Evolutionary conservation across 2,113 vertebrate genomes (phyloP).

Genomic region (Numenius arquata): DNA sequence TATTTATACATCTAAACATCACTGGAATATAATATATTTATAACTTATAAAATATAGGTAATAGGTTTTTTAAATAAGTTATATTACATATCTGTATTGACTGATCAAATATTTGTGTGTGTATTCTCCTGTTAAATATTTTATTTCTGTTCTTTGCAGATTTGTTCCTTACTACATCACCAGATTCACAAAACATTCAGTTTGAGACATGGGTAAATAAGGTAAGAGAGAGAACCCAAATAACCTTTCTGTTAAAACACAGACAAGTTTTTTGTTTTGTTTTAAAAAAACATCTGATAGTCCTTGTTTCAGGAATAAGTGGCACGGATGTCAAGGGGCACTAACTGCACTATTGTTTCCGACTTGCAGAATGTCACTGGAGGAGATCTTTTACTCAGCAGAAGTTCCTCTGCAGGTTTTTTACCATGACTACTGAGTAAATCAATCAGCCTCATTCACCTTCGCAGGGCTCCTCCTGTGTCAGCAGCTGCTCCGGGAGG

Average conservation of each 20-base stretch:
- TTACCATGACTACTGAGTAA: conserved; percentile 32
- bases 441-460: conserved; percentile 39
- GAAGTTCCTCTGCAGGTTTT: conserved; percentile 9
- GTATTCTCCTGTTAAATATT: not conserved
- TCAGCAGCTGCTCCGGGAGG: conserved; percentile 45
- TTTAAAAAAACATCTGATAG: not conserved
- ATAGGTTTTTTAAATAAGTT: not conserved
- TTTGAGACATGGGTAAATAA: conserved; percentile 84
- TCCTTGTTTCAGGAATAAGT: conserved; percentile 15
- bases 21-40: not conserved
- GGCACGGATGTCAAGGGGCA: not conserved
- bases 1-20: not conserved
- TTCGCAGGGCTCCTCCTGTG: conserved; percentile 37
- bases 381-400: not conserved
- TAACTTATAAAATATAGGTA: not conserved
- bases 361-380: not conserved
- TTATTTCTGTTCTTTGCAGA: conserved; percentile 66
- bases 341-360: not conserved
- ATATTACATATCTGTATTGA: not conserved
- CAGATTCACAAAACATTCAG: conserved; percentile 2
- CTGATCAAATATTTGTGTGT: not conserved
- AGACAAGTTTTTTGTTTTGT: not conserved
- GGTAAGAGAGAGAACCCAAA: conserved; percentile 70
- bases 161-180: conserved; percentile 81
- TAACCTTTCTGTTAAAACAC: not conserved